Base-by-base conservation (phyloP, 2,888 invertebrate species). In the Drosophila helvetica region DNA sequence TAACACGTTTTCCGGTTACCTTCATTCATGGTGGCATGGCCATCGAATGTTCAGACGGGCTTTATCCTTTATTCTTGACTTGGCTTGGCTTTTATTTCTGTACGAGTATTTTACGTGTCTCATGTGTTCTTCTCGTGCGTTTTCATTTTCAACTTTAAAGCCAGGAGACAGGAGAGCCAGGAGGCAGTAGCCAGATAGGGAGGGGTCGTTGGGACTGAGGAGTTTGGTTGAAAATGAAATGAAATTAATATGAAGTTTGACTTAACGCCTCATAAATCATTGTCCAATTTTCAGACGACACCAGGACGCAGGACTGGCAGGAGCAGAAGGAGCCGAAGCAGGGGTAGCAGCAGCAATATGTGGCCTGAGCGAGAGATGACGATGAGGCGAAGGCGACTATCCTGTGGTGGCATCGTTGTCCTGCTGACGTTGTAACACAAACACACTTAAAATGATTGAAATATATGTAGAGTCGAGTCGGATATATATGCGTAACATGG, bases 261-360 rank as follows among this genome's bases (percentile, higher is more conserved):
- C 84, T 86, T 85, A 88, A 85, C 87, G 85, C 85, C 85, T 86
- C 89, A 85, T 85, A 85, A 85, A 85, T 85, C 85, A 85, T 88
- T 85, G 85, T 85, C 89, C 87, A 88, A 78, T 85, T 86, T 88
- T 88, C 81, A 78, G 69, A 45, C 69, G 66, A 66, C 48, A 66
- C 43, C 48, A 68, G 66, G 55, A 66, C 68, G 48, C 19, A 38
- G 80, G 75, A 77, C 74, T 57, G 71, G 33, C 53, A 45, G 60
- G 54, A 48, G 61, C 22, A 47, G 61, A 56, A 63, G 61, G 58
- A 63, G 22, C 4, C 0, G 57, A 17, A 70, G 38, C 12, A 33
- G 12, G 2, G 4, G 33, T 12, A 12, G 33, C 38, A 38, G 38
- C 15, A 15, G 38, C 38, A 38, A 38, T 38, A 38, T 38, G 38